These are phyloP conservation scores for Piaya cayana DNA, from an alignment of 2,113 vertebrate species.

Conservation along the genomic window DNA sequence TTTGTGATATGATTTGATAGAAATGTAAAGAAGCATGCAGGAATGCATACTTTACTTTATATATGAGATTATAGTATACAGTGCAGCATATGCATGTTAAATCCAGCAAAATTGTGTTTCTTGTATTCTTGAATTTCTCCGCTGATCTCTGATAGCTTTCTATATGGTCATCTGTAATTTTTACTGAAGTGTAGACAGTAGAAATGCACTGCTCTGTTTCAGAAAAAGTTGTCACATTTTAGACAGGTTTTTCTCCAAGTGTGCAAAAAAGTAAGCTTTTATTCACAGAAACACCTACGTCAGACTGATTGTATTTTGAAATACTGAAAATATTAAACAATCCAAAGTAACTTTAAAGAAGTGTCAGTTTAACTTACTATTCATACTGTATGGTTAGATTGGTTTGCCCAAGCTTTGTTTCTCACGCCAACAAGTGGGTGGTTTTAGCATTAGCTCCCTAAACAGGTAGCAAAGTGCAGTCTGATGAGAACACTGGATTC, in stretches of 20 bases:
- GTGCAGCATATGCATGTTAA: background rate
- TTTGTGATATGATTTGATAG: background rate
- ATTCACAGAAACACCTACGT: background rate
- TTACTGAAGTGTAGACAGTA: background rate
- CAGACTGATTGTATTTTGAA: background rate
- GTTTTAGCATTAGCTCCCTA: background rate
- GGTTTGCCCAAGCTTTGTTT: background rate
- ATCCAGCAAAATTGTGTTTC: background rate
- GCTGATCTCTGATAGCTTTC: background rate
- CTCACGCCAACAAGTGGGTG: background rate
- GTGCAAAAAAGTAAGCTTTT: background rate
- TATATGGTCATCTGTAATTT: background rate
- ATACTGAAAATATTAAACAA: slow-evolving; percentile 14
- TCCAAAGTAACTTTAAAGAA: background rate
- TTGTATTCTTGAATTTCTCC: background rate
- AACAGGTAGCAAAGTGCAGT: background rate
- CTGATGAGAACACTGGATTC: background rate
- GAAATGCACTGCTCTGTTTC: background rate
- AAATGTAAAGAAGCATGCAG: background rate
- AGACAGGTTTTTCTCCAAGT: background rate
- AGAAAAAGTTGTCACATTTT: background rate
- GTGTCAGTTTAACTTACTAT: background rate
- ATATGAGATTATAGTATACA: background rate
- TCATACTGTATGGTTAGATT: background rate
- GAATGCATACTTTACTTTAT: background rate